Conservation (phyloP, 2,113 vertebrate species). For the Laticauda laticaudata region DNA sequence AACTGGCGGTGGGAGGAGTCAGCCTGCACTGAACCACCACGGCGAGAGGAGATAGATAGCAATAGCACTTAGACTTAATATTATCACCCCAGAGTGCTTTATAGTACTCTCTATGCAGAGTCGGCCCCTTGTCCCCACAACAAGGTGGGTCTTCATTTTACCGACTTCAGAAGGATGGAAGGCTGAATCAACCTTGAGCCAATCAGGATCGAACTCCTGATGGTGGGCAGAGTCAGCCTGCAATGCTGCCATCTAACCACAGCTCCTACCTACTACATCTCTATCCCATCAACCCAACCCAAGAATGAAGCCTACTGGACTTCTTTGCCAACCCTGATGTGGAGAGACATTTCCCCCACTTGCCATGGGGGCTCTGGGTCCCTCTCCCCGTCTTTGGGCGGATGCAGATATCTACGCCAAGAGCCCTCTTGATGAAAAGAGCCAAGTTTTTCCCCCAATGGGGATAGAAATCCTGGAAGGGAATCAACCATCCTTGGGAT, state of each 20-base stretch:
- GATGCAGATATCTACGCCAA: not conserved
- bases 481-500: not conserved
- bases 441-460: not conserved
- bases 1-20: not conserved
- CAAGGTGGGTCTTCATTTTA: not conserved
- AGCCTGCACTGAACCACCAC: no score
- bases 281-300: not conserved
- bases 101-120: not conserved
- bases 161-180: not conserved
- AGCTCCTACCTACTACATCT: not conserved
- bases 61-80: not conserved
- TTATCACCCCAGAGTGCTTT: not conserved
- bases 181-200: not conserved
- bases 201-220: no score
- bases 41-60: not conserved
- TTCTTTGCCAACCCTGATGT: not conserved
- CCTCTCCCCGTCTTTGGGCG: not conserved
- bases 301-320: not conserved
- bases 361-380: not conserved
- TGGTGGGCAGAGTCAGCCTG: not conserved
- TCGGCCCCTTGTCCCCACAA: not conserved
- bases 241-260: not conserved
- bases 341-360: not conserved
- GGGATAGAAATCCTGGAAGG: not conserved
- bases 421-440: not conserved